Evolutionary conservation across 1,140 invertebrate genomes (phyloP).

Genomic region (Macrosteles quadrilineatus): DNA sequence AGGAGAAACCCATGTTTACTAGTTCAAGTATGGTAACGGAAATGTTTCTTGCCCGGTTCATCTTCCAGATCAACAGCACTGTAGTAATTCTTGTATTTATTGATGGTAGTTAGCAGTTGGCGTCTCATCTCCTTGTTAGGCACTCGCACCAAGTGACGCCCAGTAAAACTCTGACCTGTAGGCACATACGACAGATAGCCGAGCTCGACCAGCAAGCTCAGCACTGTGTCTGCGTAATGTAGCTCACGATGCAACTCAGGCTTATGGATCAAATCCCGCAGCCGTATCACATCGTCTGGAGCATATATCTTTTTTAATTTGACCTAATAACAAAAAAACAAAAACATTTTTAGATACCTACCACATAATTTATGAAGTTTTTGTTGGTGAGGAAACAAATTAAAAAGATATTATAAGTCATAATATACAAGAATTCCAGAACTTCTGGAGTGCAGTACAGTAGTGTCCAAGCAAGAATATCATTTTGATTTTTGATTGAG

Average conservation of each 20-base stretch:
- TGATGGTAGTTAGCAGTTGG: neutral
- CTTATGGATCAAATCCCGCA: neutral
- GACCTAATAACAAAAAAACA: too few species aligned
- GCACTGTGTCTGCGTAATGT: neutral
- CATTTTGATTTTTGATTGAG: too few species aligned
- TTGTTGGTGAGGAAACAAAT: too few species aligned
- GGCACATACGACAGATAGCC: neutral
- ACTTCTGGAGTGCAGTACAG: too few species aligned
- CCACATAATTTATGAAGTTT: too few species aligned
- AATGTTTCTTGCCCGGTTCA: constrained; percentile 1
- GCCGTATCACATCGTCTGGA: constrained; percentile 1
- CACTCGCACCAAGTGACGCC: neutral
- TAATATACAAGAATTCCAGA: too few species aligned
- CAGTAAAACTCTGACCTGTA: neutral
- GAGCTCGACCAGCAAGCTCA: neutral
- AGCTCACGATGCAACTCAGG: neutral
- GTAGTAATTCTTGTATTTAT: neutral
- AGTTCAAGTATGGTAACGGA: too few species aligned
- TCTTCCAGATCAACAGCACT: neutral
- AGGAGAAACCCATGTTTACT: too few species aligned
- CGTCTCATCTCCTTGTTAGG: constrained; percentile 11
- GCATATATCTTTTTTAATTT: neutral
- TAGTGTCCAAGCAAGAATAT: too few species aligned
- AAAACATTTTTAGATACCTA: too few species aligned
- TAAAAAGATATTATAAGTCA: too few species aligned